phyloP scores from a whole-genome alignment of 1,140 invertebrate genomes.

The Heterodera carotae region DNA sequence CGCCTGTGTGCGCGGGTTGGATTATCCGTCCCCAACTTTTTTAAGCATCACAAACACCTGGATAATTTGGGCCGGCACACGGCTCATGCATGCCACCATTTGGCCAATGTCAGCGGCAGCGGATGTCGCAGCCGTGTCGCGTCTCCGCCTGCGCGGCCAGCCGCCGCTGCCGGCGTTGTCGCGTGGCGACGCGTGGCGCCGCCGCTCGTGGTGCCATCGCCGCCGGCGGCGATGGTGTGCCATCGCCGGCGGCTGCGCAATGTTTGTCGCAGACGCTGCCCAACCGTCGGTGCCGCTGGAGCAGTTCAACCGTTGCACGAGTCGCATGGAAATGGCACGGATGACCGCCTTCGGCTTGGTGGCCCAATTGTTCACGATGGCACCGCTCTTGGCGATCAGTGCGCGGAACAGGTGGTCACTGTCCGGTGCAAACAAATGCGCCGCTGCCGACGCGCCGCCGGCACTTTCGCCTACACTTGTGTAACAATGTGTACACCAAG shows the following conservation, averaged over 20 bases:
- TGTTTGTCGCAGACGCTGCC: too few species aligned
- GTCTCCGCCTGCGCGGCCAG: too few species aligned
- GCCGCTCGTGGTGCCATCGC: neutral
- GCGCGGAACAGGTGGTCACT: neutral
- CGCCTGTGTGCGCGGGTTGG: too few species aligned
- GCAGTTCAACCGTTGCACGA: constrained; percentile 86
- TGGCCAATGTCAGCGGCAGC: neutral
- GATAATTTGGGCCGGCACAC: constrained; percentile 47
- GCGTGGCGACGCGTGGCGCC: too few species aligned
- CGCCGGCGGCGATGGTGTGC: constrained; percentile 3
- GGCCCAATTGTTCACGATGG: constrained; percentile 84
- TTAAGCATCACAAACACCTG: constrained; percentile 42
- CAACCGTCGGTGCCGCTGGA: constrained; percentile 64
- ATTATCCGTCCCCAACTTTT: too few species aligned
- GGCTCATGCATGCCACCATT: constrained; percentile 53
- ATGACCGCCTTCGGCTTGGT: constrained; percentile 81
- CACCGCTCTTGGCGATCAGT: constrained; percentile 86
- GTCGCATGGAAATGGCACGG: constrained; percentile 85
- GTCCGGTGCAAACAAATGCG: constrained; percentile 82
- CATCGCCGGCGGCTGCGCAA: constrained; percentile 66
- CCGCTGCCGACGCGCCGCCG: constrained; percentile 79
- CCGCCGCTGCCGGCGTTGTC: too few species aligned
- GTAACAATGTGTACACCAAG: too few species aligned
- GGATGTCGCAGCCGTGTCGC: too few species aligned
- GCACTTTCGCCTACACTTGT: constrained; percentile 71